These are phyloP conservation scores for Neosilurus mollespiculum DNA, from an alignment of 2,797 vertebrate species.

Conservation along the genomic window DNA sequence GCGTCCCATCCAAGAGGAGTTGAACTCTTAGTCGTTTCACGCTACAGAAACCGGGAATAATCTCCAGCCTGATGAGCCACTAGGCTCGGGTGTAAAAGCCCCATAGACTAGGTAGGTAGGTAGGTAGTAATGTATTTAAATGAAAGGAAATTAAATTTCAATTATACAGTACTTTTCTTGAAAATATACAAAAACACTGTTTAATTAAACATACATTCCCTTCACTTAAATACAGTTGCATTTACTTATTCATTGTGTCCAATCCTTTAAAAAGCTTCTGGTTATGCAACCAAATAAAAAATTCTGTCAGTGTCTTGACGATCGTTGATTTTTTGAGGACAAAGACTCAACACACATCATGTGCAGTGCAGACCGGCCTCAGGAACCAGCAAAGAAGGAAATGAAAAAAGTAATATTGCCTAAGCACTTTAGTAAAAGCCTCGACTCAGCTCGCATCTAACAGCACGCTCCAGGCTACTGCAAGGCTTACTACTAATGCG, in stretches of 20 bases:
- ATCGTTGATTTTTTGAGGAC: background rate
- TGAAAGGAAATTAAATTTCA: background rate
- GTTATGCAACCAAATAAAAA: too few relatives aligned
- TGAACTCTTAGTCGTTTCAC: too few relatives aligned
- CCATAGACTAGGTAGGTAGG: too few relatives aligned
- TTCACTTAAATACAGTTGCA: too few relatives aligned
- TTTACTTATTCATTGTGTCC: background rate
- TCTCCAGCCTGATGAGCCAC: too few relatives aligned
- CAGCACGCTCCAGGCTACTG: conserved; percentile 12
- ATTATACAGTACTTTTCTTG: background rate
- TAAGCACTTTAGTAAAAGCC: conserved; percentile 14
- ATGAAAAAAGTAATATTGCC: background rate
- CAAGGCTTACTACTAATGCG: conserved; percentile 22
- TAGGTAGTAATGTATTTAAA: too few relatives aligned
- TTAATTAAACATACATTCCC: background rate
- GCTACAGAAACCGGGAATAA: too few relatives aligned
- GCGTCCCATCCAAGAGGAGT: too few relatives aligned
- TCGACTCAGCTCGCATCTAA: background rate
- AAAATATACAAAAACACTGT: background rate
- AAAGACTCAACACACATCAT: background rate
- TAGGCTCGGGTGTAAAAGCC: too few relatives aligned
- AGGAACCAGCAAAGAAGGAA: background rate
- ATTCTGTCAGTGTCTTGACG: too few relatives aligned
- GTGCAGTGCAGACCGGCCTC: background rate
- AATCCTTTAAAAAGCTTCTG: background rate